Base-by-base conservation (phyloP, 2,888 invertebrate genomes). In the Oscheius myriophilus region DNA sequence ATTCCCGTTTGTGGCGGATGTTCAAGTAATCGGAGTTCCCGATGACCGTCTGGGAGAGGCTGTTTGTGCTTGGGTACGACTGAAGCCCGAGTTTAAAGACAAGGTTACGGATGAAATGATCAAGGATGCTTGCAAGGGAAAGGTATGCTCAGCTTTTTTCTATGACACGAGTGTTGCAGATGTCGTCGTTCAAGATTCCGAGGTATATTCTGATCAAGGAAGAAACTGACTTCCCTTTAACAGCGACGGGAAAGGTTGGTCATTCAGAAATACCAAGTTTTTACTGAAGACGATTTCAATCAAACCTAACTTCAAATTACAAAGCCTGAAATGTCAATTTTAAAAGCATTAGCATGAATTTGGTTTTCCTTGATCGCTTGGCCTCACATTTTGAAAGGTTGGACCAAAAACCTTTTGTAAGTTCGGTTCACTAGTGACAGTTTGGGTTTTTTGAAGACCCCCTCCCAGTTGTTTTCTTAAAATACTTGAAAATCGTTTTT, bases 181-280 rank as follows among this genome's bases (percentile, higher is more conserved):
- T 94, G 49, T 90, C 93, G 0, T 89, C 90, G 77, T 93, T 91
- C 87, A 94, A 94, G 87, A 91, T 93, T 45, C 94, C 94, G 0
- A 90, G 90, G 49, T 90, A 92, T 70, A 82, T 93, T 2, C 88
- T 90, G 77, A 89, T 91, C 71, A 89, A 91, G 0, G 58, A 69
- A 9, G 61, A 75, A 41, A 45, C 62, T 4, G 90, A 90, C 0
- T 61, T 92, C 86, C 93, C 93, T 0, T 91, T 91, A 84, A 94
- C 94, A 0, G 89, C 90, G 0, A 92, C 93, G 0, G 93, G 93
- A 1, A 94, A 94, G 87, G 90, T 66, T 25, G 9, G 33, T n/a
- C 18, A n/a, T n/a, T n/a, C n/a, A n/a, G n/a, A n/a, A n/a, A n/a
- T n/a, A n/a, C n/a, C n/a, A n/a, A 43, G 14, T 43, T 43, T 43